Conservation (phyloP, 2,113 vertebrate genomes). For the Tragelaphus imberbis region DNA sequence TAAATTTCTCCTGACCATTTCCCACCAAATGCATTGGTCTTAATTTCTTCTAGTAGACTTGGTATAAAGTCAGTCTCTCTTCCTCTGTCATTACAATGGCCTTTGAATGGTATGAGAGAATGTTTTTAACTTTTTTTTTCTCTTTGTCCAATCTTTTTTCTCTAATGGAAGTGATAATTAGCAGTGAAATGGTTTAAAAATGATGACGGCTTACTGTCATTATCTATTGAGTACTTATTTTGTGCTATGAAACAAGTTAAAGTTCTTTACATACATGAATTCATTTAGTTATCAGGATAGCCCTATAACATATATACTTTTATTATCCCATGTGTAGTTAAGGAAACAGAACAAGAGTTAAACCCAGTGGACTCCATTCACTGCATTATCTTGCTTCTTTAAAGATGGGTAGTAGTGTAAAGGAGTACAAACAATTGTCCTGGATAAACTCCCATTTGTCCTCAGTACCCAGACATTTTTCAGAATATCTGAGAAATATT, state of each 20-base stretch:
- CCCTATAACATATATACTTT: background rate
- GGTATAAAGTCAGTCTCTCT: background rate
- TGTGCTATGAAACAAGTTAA: background rate
- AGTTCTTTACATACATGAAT: background rate
- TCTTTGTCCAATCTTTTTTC: background rate
- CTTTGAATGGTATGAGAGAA: background rate
- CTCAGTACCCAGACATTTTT: background rate
- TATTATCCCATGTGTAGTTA: background rate
- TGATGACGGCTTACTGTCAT: background rate
- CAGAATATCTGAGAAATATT: constrained; percentile 11
- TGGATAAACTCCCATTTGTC: background rate
- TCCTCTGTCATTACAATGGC: background rate
- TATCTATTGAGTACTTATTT: background rate
- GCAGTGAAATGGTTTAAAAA: background rate
- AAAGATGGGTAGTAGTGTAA: background rate
- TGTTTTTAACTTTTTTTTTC: constrained; percentile 20
- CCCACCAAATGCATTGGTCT: background rate
- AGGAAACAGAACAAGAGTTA: background rate
- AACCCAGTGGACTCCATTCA: background rate
- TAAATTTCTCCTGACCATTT: background rate
- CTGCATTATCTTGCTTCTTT: background rate
- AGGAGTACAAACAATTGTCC: background rate
- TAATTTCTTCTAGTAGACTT: background rate
- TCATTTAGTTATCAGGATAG: background rate
- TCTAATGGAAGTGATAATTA: background rate